Percentiles rank a stretch among this genome's conserved stretches.
Evolutionary conservation across 2,113 vertebrate genomes (phyloP).

Genomic region (Lagopus leucura): DNA sequence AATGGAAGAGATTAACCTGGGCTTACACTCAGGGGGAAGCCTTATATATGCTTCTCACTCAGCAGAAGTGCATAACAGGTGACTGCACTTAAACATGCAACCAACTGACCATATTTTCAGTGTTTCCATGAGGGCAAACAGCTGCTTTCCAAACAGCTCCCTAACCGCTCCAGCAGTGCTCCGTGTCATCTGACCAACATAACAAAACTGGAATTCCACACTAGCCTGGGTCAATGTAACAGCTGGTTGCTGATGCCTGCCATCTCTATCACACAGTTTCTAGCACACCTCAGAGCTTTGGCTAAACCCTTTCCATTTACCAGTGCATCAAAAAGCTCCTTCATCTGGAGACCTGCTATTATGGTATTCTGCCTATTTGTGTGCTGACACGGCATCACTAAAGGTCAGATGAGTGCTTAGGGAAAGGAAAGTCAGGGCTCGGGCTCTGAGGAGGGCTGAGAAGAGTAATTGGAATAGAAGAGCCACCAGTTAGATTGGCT

Average conservation of each 20-base stretch:
- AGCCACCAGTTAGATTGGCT: background rate
- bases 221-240: rapidly evolving
- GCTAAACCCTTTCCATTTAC: background rate
- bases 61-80: background rate
- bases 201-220: background rate
- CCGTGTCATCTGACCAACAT: background rate
- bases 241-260: background rate
- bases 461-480: rapidly evolving
- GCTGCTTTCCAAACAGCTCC: background rate
- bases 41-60: background rate
- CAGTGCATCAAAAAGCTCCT: background rate
- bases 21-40: background rate
- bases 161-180: background rate
- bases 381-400: background rate
- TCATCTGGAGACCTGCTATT: background rate
- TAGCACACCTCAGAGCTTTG: background rate
- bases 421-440: background rate
- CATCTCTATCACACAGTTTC: background rate
- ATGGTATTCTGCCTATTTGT: background rate
- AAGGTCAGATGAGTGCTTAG: background rate
- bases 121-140: background rate
- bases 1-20: background rate
- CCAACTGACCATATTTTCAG: background rate
- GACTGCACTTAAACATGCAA: background rate
- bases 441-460: background rate